Evolutionary conservation across 2,888 invertebrate species (phyloP).

Genomic region (Loripinus fragilis): DNA sequence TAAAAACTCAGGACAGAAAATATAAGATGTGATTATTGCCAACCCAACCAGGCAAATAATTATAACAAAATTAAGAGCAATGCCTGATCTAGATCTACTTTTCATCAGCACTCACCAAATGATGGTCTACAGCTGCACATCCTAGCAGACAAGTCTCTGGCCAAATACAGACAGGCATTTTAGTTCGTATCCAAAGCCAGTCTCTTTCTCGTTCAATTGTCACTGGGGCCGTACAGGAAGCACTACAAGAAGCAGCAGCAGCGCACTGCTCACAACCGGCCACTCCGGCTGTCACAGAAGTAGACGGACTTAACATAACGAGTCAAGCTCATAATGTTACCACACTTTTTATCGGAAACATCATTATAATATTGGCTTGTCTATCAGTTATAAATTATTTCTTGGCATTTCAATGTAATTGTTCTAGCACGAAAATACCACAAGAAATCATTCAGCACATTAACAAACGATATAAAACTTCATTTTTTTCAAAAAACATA

Average conservation of each 20-base stretch:
- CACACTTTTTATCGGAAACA: neutral
- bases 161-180: slow-evolving; percentile 75
- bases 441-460: neutral
- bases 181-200: slow-evolving; percentile 68
- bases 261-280: slow-evolving; percentile 62
- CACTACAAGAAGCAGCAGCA: slow-evolving; percentile 48
- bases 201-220: slow-evolving; percentile 68
- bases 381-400: neutral
- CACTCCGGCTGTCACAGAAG: slow-evolving; percentile 44
- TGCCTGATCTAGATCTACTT: too few species aligned
- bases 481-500: too few species aligned
- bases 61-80: too few species aligned
- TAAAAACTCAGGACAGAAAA: too few species aligned
- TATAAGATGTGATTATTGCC: too few species aligned
- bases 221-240: slow-evolving; percentile 45
- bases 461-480: too few species aligned
- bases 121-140: slow-evolving; percentile 60
- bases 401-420: neutral
- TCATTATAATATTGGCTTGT: slow-evolving; percentile 12
- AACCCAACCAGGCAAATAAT: too few species aligned
- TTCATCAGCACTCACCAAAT: slow-evolving; percentile 22
- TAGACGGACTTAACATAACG: slow-evolving; percentile 7
- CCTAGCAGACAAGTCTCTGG: slow-evolving; percentile 75
- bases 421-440: neutral
- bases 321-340: neutral